Percentiles rank a stretch among this genome's conserved stretches.
Evolutionary conservation across 2,113 vertebrate genomes (phyloP).

Genomic region (Halichoeres trimaculatus): DNA sequence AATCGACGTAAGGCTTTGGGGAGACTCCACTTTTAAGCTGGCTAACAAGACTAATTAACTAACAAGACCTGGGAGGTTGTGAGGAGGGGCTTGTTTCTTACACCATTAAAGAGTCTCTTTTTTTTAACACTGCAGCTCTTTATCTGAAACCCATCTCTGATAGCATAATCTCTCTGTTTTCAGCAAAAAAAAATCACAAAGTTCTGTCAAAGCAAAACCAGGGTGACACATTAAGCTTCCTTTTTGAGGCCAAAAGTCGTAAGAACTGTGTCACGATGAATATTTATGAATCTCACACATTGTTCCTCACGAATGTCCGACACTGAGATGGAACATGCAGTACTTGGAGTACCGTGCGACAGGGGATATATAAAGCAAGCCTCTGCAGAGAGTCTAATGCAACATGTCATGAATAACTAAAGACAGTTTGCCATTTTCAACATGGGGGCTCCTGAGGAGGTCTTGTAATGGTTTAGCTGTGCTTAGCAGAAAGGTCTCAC

Average conservation of each 20-base stretch:
- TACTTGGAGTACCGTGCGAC: conserved; percentile 2
- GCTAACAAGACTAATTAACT: conserved; percentile 78
- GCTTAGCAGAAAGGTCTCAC: conserved; percentile 43
- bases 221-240: neutral
- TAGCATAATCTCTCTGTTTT: conserved; percentile 16
- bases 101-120: conserved; percentile 14
- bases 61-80: conserved; percentile 58
- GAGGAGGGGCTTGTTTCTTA: conserved; percentile 21
- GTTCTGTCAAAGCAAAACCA: neutral
- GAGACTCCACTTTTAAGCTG: conserved; percentile 71
- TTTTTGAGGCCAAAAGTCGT: neutral
- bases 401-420: conserved; percentile 77
- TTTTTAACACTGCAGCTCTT: conserved; percentile 28
- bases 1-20: conserved; percentile 70
- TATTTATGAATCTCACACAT: conserved; percentile 34
- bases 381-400: conserved; percentile 56
- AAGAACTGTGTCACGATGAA: conserved; percentile 23
- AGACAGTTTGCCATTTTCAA: conserved; percentile 61
- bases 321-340: neutral
- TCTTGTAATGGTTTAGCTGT: conserved; percentile 61
- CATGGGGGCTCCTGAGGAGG: conserved; percentile 38
- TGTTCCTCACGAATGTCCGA: conserved; percentile 22
- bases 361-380: conserved; percentile 31
- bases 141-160: conserved; percentile 41
- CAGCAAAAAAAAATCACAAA: conserved; percentile 6